Evolutionary conservation across 37 sponge, comb jelly and placozoan species (phyloP), one percentile per base, ranked within the genome.

Genomic region (Crambe crambe): DNA sequence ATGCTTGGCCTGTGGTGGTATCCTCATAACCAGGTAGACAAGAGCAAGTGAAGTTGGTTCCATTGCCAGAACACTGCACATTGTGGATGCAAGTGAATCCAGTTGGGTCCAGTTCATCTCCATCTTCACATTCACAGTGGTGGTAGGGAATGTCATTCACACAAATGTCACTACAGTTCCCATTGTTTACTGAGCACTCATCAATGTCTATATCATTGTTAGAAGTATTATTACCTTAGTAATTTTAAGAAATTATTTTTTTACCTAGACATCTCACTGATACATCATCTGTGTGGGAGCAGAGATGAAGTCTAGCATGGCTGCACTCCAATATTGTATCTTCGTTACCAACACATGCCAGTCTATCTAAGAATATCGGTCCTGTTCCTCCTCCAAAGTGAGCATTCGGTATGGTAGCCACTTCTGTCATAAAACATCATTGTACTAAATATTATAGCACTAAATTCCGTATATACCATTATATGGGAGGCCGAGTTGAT

Each of bases 101-200:
- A 54, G 42, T 57, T 17, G 71, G 72, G 37, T 80, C 58, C 20
- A 80, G 81, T 26, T 23, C 30, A 37, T 70, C 59, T 10, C 82
- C 82, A 73, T 27, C 30, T 17, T 42, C 20, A 63, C 82, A 82
- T 1, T 73, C 82, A 73, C 82, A 82, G 73, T 82, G 73, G 27
- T 73, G 72, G 2, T 60, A 40, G 12, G 81, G 81, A 23, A 59
- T 40, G 30, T 57, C 61, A 71, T 80, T 80, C 30, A 71, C 81
- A 70, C 81, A 80, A 1, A 41, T 71, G n/a, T 80, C 57, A 40
- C 43, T 60, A 65, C 74, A 68, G 58, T 76, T 70, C 21, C 56
- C 68, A 68, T 54, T 76, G 44, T 54, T 65, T 20, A 60, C 40
- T 17, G 51, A 2, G 42, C 82, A 82, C 63, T 82, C 82, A 82